A percentile compares a stretch with the other conserved stretches of the same genome.
Conservation (phyloP, 2,113 vertebrate species). For the Syngnathus floridae region DNA sequence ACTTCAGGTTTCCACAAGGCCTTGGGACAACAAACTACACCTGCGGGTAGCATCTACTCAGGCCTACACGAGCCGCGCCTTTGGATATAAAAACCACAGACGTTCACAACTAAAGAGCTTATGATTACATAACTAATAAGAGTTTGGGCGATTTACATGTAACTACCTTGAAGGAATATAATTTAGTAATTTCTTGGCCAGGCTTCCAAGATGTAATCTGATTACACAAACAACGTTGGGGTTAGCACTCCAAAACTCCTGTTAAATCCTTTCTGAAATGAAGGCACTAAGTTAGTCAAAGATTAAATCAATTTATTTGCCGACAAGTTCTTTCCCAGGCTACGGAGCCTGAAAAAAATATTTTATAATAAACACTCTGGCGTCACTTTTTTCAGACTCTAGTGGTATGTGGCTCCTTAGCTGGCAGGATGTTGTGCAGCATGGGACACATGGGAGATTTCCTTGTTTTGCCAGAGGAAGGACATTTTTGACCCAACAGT, state of each 20-base stretch:
- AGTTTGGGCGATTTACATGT: neutral
- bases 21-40: conserved; percentile 2
- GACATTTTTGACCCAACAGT: conserved; percentile 16
- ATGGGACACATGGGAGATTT: conserved; percentile 39
- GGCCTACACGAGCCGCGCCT: neutral
- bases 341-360: conserved; percentile 14
- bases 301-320: neutral
- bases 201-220: conserved; percentile 4
- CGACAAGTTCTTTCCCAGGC: conserved; percentile 45
- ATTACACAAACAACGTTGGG: neutral
- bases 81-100: neutral
- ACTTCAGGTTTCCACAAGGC: neutral
- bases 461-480: conserved; percentile 47
- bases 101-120: neutral
- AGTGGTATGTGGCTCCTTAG: conserved; percentile 45
- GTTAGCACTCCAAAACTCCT: conserved; percentile 5
- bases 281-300: neutral
- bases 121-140: neutral
- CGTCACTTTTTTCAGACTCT: conserved; percentile 32
- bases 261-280: conserved; percentile 11
- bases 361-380: conserved; percentile 30
- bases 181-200: conserved; percentile 1
- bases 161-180: neutral
- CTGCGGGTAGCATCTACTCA: neutral
- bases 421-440: conserved; percentile 60